Evolutionary conservation across 1,140 invertebrate species (phyloP), one percentile per base, ranked within the genome.

Genomic region (Zaprionus nigranus): DNA sequence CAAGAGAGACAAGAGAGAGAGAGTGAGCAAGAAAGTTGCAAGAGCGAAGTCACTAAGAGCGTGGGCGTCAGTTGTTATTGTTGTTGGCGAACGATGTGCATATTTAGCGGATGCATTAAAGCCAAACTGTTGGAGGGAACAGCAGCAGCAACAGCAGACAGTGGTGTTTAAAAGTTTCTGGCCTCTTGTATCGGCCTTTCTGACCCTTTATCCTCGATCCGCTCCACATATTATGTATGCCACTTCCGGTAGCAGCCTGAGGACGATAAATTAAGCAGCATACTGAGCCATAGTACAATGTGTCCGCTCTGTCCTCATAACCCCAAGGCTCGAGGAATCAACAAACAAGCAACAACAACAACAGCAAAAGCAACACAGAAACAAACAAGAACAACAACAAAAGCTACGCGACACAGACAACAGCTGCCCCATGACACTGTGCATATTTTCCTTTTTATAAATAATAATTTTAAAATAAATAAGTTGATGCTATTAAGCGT

Each of bases 391-490:
- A 15, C 43, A 22, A 22, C 9, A 62, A 22, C 43, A 28, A 28
- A 7, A 28, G 6, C 28, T 28, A 28, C 28, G 13, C 20, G 17
- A 20, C 12, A n/a, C 66, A 36, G 38, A 49, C 58, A 61, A 30
- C 43, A 61, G 58, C 46, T 60, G 30, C 30, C 15, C 17, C 28
- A 5, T 49, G 17, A 56, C 81, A 49, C 53, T 73, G 53, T 81
- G 82, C 78, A 85, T 84, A 84, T 82, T 82, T 85, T 80, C 11
- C 22, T 69, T 75, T 75, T 78, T 75, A 74, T 75, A 83, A 88
- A 87, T 87, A 88, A 87, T 88, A 88, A 88, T 87, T 78, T 81
- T 87, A 88, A 83, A 87, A 88, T 87, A 87, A 87, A 87, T 87
- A 87, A 87, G 83, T 82, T 85, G 79, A 76, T 72, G 82, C 82